Evolutionary conservation across 2,888 invertebrate genomes (phyloP).

Genomic region (Graphium colonna): DNA sequence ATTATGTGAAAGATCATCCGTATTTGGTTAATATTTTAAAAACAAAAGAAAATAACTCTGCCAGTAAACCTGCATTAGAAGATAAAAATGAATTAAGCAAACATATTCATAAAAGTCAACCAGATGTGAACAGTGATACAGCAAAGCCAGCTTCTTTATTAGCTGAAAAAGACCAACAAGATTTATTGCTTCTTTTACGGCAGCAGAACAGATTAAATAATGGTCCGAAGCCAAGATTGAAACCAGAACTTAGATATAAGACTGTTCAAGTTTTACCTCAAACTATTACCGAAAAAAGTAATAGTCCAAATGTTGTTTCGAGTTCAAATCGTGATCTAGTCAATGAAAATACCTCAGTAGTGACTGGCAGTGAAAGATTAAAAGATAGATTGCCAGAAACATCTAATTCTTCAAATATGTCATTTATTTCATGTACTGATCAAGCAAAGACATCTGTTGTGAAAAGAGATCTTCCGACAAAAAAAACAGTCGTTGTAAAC

Average conservation of each 20-base stretch:
- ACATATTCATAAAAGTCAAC: neutral
- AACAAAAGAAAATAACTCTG: neutral
- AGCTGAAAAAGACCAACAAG: conserved; percentile 54
- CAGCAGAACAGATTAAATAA: conserved; percentile 49
- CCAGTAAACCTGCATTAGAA: neutral
- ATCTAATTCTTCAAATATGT: neutral
- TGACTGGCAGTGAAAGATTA: neutral
- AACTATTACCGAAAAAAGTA: neutral
- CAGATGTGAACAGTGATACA: neutral
- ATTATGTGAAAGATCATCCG: conserved; percentile 1
- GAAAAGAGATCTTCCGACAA: conserved; percentile 8
- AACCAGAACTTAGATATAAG: conserved; percentile 4
- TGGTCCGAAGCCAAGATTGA: conserved; percentile 17
- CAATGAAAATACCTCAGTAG: neutral
- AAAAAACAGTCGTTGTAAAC: conserved; percentile 15
- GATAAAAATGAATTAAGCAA: neutral
- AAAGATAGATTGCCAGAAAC: neutral
- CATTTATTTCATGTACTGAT: neutral
- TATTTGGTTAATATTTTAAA: conserved; percentile 1
- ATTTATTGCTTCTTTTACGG: conserved; percentile 47
- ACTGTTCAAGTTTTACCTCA: neutral
- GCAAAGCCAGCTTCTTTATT: conserved; percentile 26
- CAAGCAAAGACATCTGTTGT: neutral
- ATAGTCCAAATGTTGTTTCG: neutral
- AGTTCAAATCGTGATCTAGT: neutral